These are phyloP conservation scores for Nasonovia ribisnigri DNA, from an alignment of 2,888 invertebrate genomes.

Conservation along the genomic window DNA sequence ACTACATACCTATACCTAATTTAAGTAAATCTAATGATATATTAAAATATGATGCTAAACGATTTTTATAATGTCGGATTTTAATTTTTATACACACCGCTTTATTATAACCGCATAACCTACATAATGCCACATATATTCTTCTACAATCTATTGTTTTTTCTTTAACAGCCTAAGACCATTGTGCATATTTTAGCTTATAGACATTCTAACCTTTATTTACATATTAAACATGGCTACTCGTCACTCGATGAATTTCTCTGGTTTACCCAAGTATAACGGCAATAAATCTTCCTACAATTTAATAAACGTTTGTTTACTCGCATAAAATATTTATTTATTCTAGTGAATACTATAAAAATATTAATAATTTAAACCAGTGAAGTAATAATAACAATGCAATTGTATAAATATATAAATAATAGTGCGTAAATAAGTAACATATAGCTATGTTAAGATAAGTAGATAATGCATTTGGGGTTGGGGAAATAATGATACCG, in stretches of 20 bases:
- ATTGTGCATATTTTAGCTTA: background rate
- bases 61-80: background rate
- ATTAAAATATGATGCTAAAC: background rate
- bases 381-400: constrained; percentile 21
- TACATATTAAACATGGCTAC: constrained; percentile 4
- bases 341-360: too few relatives aligned
- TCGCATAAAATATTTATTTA: background rate
- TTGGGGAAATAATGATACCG: background rate
- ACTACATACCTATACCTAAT: background rate
- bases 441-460: background rate
- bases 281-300: background rate
- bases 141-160: background rate
- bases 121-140: background rate
- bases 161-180: background rate
- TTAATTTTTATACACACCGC: background rate
- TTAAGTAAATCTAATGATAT: background rate
- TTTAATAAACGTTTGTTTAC: background rate
- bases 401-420: background rate
- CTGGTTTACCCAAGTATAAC: constrained; percentile 11
- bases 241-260: background rate
- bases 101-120: too few relatives aligned
- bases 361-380: background rate
- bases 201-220: background rate
- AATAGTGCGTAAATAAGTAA: background rate
- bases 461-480: background rate